Conservation (phyloP, 2,113 vertebrate species). For the Meles meles region DNA sequence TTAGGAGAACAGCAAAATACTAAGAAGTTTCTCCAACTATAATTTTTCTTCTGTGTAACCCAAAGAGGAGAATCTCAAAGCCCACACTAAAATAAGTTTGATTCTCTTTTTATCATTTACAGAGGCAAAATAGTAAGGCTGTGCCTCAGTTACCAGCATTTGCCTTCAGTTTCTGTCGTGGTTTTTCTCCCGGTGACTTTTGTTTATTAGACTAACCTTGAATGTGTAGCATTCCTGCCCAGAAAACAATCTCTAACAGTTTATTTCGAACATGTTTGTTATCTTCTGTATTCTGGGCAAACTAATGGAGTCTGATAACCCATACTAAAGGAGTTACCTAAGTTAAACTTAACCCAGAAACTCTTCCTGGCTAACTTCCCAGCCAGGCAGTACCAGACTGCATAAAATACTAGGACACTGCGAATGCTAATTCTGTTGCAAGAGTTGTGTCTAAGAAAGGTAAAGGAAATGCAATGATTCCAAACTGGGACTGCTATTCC, state of each 20-base stretch:
- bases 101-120: slow-evolving; percentile 1
- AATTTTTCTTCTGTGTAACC: neutral
- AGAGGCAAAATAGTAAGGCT: neutral
- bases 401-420: neutral
- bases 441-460: slow-evolving; percentile 26
- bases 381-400: neutral
- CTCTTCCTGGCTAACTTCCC: slow-evolving; percentile 25
- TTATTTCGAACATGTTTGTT: slow-evolving; percentile 37
- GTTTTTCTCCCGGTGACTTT: slow-evolving; percentile 8
- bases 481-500: neutral
- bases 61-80: slow-evolving; percentile 10
- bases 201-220: slow-evolving; percentile 32
- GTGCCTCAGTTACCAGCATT: neutral
- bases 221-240: neutral
- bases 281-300: slow-evolving; percentile 28
- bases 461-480: neutral
- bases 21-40: neutral
- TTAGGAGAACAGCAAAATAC: slow-evolving; percentile 22
- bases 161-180: neutral
- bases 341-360: slow-evolving; percentile 35
- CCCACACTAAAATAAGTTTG: neutral
- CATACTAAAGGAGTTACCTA: slow-evolving; percentile 23
- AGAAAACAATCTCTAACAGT: slow-evolving; percentile 26
- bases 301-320: neutral
- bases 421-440: neutral